These are phyloP conservation scores for Drosophila lacteicornis DNA, from an alignment of 1,140 invertebrate genomes.

Conservation along the genomic window DNA sequence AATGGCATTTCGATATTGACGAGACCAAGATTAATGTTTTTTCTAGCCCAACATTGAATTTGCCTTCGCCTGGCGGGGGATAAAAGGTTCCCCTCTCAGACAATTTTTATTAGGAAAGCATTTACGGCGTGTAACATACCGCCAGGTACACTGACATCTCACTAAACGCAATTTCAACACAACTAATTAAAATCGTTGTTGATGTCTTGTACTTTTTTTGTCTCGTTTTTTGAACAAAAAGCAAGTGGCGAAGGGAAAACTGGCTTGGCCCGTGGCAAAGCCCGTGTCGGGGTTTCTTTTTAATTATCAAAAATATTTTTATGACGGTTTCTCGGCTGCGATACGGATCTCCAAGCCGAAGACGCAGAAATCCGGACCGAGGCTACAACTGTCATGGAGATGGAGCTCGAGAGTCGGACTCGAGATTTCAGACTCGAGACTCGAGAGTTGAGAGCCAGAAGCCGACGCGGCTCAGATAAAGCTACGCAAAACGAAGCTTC, in stretches of 20 bases:
- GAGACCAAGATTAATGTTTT: conserved; percentile 60
- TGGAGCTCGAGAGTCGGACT: conserved; percentile 15
- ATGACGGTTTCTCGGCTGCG: conserved; percentile 52
- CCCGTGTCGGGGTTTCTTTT: conserved; percentile 67
- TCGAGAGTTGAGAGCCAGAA: conserved; percentile 41
- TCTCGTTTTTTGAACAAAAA: conserved; percentile 37
- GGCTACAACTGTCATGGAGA: background rate
- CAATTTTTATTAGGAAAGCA: conserved; percentile 44
- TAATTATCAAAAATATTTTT: conserved; percentile 79
- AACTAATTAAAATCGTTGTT: conserved; percentile 64
- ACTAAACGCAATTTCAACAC: conserved; percentile 53
- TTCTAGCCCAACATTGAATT: conserved; percentile 24
- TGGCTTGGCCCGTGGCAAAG: conserved; percentile 78
- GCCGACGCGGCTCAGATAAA: conserved; percentile 55
- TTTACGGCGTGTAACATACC: conserved; percentile 24
- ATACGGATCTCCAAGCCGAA: conserved; percentile 54
- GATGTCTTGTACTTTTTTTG: conserved; percentile 9
- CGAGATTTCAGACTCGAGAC: background rate
- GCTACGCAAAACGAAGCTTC: conserved; percentile 47
- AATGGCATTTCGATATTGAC: conserved; percentile 56
- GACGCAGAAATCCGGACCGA: conserved; percentile 28
- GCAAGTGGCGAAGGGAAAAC: conserved; percentile 58
- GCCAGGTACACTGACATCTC: conserved; percentile 45
- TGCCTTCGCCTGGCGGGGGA: background rate
- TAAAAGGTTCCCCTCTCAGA: conserved; percentile 24